Base-by-base conservation (phyloP, 2,113 vertebrate species). In the Rattus rattus region DNA sequence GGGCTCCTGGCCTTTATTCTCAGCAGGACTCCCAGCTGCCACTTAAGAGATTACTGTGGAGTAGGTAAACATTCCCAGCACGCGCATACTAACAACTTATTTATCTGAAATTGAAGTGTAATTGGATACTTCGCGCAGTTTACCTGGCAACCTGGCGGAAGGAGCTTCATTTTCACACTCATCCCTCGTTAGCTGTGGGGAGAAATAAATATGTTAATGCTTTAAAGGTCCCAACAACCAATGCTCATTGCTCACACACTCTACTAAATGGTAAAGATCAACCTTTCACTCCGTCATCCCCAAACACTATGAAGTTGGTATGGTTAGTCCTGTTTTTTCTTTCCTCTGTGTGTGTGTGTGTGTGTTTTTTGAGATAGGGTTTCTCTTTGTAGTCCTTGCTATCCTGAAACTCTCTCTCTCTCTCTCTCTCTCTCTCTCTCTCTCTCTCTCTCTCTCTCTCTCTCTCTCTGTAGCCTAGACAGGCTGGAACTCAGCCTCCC, bases 91-190 rank as follows among this genome's bases (percentile, higher is more conserved):
- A 88, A 69, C 75, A 89, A 81, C 0, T 14, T 86, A 65, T n/a
- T 76, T 93, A 22, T 76, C 72, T 65, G 72, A 88, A 91, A 92
- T 39, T 90, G 75, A 47, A 20, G 1, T 70, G 75, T 59, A 91
- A 47, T 39, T 61, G 28, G 39, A 20, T 30, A n/a, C 24, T 92
- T 65, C 85, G 49, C 65, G 22, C 73, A 43, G 43, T 73, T 84
- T 92, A 28, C 59, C 72, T 77, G 14, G 24, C 65, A 69, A 16
- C 54, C 77, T 7, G 36, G 13, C 88, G 56, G 47, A 22, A 7
- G 20, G 36, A 88, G 94, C 13, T 56, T 52, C 19, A 11, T 43
- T 87, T 72, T 49, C 83, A 56, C 47, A 1, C 28, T 22, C 52
- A 0, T 20, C 26, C 11, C 43, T 20, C 76, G 1, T 12, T 72